Conservation (phyloP, 2,797 vertebrate genomes). For the Macroramphosus scolopax region DNA sequence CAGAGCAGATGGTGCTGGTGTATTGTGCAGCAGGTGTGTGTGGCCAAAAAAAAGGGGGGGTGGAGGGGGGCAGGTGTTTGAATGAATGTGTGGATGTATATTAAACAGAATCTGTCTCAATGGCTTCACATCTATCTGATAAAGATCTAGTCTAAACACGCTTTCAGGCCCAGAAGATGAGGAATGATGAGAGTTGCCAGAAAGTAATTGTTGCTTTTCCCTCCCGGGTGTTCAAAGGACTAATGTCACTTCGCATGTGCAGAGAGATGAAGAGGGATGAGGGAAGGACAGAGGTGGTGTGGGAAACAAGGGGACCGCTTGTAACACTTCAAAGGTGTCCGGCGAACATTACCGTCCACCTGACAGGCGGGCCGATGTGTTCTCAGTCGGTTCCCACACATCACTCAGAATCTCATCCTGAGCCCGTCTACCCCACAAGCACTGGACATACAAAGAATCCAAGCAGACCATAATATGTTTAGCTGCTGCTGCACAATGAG, state of each 20-base stretch:
- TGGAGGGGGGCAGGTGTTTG: slow-evolving; percentile 45
- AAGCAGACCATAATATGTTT: slow-evolving; percentile 29
- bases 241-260: background rate
- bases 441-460: slow-evolving; percentile 19
- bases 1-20: slow-evolving; percentile 62
- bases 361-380: too few species aligned
- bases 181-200: too few species aligned
- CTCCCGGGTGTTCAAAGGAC: slow-evolving; percentile 6
- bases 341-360: too few species aligned
- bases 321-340: too few species aligned
- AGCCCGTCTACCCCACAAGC: slow-evolving; percentile 13
- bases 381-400: too few species aligned
- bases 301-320: too few species aligned
- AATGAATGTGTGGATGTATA: slow-evolving; percentile 41
- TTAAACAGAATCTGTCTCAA: slow-evolving; percentile 21
- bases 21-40: slow-evolving; percentile 42
- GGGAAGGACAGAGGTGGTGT: too few species aligned
- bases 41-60: slow-evolving; percentile 5
- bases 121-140: slow-evolving; percentile 36
- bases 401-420: slow-evolving; percentile 1
- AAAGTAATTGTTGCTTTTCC: slow-evolving; percentile 12
- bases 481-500: slow-evolving; percentile 31
- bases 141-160: slow-evolving; percentile 33
- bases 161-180: slow-evolving; percentile 2
- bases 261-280: background rate